A percentile compares a stretch with the other conserved stretches of the same genome.
phyloP scores from a whole-genome alignment of 2,113 vertebrate genomes.

The Dromiciops gliroides region DNA sequence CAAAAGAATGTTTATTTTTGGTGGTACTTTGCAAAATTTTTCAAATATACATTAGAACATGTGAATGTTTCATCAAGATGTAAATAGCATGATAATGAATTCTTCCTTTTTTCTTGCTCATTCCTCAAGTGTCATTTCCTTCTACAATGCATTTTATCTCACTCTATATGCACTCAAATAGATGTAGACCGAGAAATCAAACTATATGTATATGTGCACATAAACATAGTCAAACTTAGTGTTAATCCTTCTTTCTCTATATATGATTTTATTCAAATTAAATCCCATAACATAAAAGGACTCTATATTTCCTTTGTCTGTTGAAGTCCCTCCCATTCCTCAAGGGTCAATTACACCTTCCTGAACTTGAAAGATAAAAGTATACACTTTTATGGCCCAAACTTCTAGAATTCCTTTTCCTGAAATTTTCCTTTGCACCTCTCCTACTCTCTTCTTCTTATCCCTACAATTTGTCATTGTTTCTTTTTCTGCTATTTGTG shows the following conservation, averaged over 20 bases:
- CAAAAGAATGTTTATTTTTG: neutral
- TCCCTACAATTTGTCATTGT: neutral
- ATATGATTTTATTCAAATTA: neutral
- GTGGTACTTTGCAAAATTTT: neutral
- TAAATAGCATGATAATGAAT: neutral
- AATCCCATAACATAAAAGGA: neutral
- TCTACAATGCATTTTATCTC: neutral
- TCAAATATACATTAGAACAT: neutral
- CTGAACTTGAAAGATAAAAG: neutral
- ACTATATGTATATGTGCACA: neutral
- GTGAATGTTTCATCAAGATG: neutral
- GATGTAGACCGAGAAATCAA: neutral
- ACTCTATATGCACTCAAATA: neutral
- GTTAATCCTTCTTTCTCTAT: neutral
- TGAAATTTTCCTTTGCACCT: neutral
- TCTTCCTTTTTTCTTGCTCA: neutral
- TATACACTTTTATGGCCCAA: neutral
- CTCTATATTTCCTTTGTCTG: neutral
- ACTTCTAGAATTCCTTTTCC: neutral
- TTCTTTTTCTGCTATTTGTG: neutral
- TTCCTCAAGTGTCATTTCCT: neutral
- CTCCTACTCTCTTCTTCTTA: neutral
- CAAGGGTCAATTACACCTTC: neutral
- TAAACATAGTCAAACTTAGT: neutral
- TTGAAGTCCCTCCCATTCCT: neutral